Evolutionary conservation across 2,113 vertebrate genomes (phyloP).

Genomic region (Isurus oxyrinchus): DNA sequence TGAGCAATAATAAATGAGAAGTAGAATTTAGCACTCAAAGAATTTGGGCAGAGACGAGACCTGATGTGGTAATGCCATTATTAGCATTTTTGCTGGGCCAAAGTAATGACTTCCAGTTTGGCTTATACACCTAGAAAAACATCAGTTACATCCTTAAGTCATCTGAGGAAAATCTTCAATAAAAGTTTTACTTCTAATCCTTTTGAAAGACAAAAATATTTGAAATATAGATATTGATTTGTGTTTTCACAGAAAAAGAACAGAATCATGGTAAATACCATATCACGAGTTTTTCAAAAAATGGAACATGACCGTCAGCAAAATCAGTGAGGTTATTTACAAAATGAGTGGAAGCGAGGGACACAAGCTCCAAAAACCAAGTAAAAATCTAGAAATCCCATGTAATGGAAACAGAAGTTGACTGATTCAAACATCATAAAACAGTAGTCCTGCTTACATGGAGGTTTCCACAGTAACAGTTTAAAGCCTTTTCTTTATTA

Average conservation of each 20-base stretch:
- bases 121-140: conserved; percentile 28
- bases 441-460: not conserved
- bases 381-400: not conserved
- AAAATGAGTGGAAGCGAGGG: not conserved
- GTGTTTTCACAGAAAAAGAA: not conserved
- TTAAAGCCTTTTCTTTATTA: conserved; percentile 8
- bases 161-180: not conserved
- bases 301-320: not conserved
- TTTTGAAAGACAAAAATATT: not conserved
- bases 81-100: conserved; percentile 20
- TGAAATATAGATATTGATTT: not conserved
- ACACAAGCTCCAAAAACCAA: not conserved
- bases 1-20: conserved; percentile 17
- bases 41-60: not conserved
- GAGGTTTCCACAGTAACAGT: not conserved
- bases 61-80: not conserved
- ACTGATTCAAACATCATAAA: not conserved
- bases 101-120: conserved; percentile 30
- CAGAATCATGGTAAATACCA: not conserved
- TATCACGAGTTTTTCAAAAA: not conserved
- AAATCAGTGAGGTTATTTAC: not conserved
- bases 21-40: conserved; percentile 12
- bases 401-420: not conserved
- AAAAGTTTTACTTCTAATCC: not conserved
- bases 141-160: not conserved